phyloP scores from a whole-genome alignment of 1,140 invertebrate genomes.

The Pogonomyrmex barbatus region DNA sequence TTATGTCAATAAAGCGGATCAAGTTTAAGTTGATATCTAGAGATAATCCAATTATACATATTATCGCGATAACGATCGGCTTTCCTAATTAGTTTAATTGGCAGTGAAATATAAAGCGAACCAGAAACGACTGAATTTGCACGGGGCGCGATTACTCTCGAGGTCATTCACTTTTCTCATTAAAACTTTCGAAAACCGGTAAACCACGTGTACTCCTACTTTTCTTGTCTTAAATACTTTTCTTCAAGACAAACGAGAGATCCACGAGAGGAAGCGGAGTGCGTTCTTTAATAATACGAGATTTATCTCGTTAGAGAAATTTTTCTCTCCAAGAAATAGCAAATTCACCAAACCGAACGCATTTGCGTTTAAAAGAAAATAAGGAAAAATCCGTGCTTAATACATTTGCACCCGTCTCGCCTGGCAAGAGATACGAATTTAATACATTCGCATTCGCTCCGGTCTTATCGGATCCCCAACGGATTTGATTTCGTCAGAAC shows the following conservation, averaged over 20 bases:
- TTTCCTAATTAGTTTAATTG: constrained; percentile 44
- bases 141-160: constrained; percentile 4
- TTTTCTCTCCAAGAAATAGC: constrained; percentile 33
- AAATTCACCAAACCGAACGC: constrained; percentile 15
- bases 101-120: constrained; percentile 4
- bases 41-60: constrained; percentile 48
- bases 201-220: background rate
- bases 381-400: constrained; percentile 20
- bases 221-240: constrained; percentile 32
- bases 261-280: background rate
- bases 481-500: constrained; percentile 71
- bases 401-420: constrained; percentile 48
- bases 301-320: constrained; percentile 56
- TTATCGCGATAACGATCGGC: constrained; percentile 13
- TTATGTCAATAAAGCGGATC: background rate
- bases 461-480: constrained; percentile 40
- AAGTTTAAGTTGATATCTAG: constrained; percentile 5
- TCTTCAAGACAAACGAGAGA: constrained; percentile 40
- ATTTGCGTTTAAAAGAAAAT: constrained; percentile 22
- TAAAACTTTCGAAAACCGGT: constrained; percentile 43
- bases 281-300: constrained; percentile 5
- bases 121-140: constrained; percentile 24
- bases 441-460: constrained; percentile 31
- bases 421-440: constrained; percentile 57
- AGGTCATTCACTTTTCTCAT: constrained; percentile 53